Evolutionary conservation across 2,797 vertebrate species (phyloP).

Genomic region (Acanthornis magna): DNA sequence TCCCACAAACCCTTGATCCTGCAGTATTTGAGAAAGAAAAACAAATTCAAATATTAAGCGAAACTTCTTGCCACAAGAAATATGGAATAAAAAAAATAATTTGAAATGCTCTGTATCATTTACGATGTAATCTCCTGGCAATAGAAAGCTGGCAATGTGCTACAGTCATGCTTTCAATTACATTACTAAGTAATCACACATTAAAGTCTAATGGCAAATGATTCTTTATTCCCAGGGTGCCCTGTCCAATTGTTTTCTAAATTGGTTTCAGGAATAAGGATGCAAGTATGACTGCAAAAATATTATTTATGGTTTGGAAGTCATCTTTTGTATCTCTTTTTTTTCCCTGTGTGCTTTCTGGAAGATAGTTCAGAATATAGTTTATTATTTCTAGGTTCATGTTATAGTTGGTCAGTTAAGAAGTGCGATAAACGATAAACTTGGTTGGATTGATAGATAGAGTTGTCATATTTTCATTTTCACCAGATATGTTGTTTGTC

Average conservation of each 20-base stretch:
- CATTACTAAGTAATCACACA: constrained; percentile 70
- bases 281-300: constrained; percentile 60
- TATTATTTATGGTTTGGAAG: constrained; percentile 67
- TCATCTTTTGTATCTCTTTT: constrained; percentile 35
- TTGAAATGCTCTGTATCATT: constrained; percentile 50
- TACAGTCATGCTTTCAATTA: constrained; percentile 73
- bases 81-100: neutral
- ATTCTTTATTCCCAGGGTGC: constrained; percentile 64
- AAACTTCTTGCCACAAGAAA: constrained; percentile 57
- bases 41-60: neutral
- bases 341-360: neutral
- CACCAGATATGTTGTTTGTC: constrained; percentile 35
- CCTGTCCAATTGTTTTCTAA: constrained; percentile 71
- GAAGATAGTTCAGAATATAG: constrained; percentile 33
- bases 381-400: constrained; percentile 48
- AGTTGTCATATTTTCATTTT: constrained; percentile 52
- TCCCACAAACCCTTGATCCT: neutral
- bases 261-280: constrained; percentile 71
- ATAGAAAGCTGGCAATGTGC: constrained; percentile 51
- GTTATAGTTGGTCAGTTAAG: constrained; percentile 60
- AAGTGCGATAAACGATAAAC: constrained; percentile 55
- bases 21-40: constrained; percentile 28
- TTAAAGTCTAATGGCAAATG: constrained; percentile 72
- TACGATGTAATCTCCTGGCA: constrained; percentile 66
- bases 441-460: constrained; percentile 54